Conservation (phyloP, 2,797 vertebrate species). For the Brachymystax lenok region DNA sequence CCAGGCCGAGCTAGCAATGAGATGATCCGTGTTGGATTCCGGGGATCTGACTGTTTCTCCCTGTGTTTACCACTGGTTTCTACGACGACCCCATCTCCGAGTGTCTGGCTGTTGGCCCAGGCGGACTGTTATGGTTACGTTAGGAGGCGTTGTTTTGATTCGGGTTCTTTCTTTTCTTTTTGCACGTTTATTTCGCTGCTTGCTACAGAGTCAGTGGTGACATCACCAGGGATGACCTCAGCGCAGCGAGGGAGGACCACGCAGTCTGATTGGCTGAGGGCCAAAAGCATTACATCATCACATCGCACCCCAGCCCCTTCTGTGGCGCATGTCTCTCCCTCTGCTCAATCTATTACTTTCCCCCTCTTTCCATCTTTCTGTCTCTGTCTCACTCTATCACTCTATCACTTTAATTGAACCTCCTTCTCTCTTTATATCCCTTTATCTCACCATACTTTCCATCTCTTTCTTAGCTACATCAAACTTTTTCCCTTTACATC, state of each 20-base stretch:
- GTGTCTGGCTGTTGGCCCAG: constrained; percentile 83
- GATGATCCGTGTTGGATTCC: constrained; percentile 38
- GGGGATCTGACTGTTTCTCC: constrained; percentile 79
- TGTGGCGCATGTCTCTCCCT: constrained; percentile 28
- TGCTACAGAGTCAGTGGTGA: constrained; percentile 59
- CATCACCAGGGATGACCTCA: constrained; percentile 68
- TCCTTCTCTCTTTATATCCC: neutral
- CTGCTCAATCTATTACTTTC: constrained; percentile 30
- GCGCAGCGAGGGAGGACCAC: constrained; percentile 50
- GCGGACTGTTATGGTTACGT: constrained; percentile 91
- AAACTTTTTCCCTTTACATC: constrained; percentile 11
- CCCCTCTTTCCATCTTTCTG: neutral
- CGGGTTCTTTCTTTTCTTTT: constrained; percentile 26
- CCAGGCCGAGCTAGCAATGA: constrained; percentile 46
- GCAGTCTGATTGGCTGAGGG: constrained; percentile 48
- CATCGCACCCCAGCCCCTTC: constrained; percentile 61
- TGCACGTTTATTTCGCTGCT: constrained; percentile 44
- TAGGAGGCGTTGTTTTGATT: constrained; percentile 78
- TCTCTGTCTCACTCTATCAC: constrained; percentile 41
- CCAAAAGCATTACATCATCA: constrained; percentile 66
- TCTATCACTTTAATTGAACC: constrained; percentile 14
- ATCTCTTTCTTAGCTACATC: constrained; percentile 31
- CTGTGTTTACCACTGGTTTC: constrained; percentile 86
- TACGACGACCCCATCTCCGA: constrained; percentile 75
- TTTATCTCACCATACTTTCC: constrained; percentile 33